phyloP scores from a whole-genome alignment of 2,888 invertebrate species.

The Artemia sp. region DNA sequence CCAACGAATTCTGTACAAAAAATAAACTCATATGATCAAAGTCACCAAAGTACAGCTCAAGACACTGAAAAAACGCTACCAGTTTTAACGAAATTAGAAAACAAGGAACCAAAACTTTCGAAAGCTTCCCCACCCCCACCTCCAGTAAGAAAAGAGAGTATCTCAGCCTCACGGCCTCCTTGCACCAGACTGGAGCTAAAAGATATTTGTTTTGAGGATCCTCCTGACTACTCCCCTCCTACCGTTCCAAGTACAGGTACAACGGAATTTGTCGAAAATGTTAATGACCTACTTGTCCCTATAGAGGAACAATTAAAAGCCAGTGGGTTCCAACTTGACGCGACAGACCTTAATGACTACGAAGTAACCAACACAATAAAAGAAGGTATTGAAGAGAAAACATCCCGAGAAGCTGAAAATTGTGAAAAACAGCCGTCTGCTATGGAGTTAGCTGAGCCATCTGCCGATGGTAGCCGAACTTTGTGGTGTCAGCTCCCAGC shows the following conservation, averaged over 20 bases:
- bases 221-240: neutral
- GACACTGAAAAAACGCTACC: neutral
- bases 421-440: conserved; percentile 24
- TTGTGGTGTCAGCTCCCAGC: conserved; percentile 92
- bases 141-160: neutral
- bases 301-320: too few species aligned
- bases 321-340: too few species aligned
- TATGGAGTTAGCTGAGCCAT: conserved; percentile 31
- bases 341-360: conserved; percentile 41
- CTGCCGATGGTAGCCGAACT: conserved; percentile 39
- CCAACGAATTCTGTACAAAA: neutral
- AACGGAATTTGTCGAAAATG: too few species aligned
- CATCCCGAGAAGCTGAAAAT: conserved; percentile 41
- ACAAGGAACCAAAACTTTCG: neutral
- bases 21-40: neutral
- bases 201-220: neutral
- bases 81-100: neutral
- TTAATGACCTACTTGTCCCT: too few species aligned
- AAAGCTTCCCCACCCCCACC: neutral
- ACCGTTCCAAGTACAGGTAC: too few species aligned
- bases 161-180: neutral
- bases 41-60: neutral
- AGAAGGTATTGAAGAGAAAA: too few species aligned
- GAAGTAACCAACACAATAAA: conserved; percentile 41
- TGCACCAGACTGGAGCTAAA: neutral